A percentile compares a stretch with the other conserved stretches of the same genome.
These are phyloP conservation scores for Chloropsis cyanopogon DNA, from an alignment of 2,113 vertebrate species.

Conservation along the genomic window DNA sequence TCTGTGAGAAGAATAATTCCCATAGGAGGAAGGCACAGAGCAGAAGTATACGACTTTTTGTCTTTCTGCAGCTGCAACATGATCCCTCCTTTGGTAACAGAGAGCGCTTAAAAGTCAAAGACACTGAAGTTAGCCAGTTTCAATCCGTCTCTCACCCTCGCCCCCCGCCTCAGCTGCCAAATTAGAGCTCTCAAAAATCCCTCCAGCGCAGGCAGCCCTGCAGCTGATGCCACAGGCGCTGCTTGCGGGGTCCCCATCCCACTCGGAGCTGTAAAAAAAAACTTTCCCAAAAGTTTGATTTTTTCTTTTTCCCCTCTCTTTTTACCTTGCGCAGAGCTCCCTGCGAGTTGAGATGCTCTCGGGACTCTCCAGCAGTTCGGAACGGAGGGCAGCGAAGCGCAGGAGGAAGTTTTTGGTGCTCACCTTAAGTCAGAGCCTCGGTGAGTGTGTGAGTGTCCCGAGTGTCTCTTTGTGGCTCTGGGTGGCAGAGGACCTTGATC, in stretches of 20 bases:
- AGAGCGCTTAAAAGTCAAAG: conserved; percentile 13
- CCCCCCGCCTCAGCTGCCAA: background rate
- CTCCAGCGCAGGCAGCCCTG: background rate
- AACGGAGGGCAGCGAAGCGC: conserved; percentile 35
- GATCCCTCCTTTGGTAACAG: conserved; percentile 37
- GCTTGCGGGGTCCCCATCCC: background rate
- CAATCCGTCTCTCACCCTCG: background rate
- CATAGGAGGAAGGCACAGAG: background rate
- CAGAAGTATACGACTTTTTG: background rate
- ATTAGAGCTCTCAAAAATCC: background rate
- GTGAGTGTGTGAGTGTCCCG: conserved; percentile 27
- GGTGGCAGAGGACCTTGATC: conserved; percentile 76
- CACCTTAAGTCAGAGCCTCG: conserved; percentile 69
- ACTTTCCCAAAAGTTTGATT: background rate
- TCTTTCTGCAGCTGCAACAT: conserved; percentile 39
- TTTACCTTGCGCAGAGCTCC: conserved; percentile 67
- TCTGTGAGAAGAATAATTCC: background rate
- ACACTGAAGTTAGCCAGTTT: background rate
- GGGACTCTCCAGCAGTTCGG: conserved; percentile 31
- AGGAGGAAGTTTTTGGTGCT: conserved; percentile 45
- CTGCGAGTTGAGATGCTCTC: conserved; percentile 35
- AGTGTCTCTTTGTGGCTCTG: conserved; percentile 72
- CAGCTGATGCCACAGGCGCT: background rate
- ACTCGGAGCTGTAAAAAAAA: background rate
- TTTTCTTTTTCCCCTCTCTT: no score